These are phyloP conservation scores for Thymelicus acteon DNA, from an alignment of 2,888 invertebrate genomes.

Conservation along the genomic window DNA sequence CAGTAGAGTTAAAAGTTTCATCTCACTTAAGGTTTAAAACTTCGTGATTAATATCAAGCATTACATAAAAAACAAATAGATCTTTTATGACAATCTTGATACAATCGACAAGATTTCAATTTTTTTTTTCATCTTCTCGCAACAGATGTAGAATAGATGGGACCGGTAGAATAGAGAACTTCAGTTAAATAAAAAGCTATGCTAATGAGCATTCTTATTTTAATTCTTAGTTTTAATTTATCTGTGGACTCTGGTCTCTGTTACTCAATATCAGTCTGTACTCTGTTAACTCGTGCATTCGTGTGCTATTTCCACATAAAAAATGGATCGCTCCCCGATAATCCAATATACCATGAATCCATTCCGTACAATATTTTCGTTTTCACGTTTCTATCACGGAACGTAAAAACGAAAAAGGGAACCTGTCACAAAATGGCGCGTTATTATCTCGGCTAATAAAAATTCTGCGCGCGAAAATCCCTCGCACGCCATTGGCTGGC, in stretches of 20 bases:
- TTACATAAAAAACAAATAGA: neutral
- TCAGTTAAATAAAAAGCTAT: too few species aligned
- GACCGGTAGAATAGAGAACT: too few species aligned
- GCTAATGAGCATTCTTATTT: too few species aligned
- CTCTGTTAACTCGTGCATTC: neutral
- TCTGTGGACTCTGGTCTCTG: too few species aligned
- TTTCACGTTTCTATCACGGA: constrained; percentile 52
- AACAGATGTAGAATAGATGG: too few species aligned
- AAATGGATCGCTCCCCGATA: neutral
- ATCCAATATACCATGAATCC: constrained; percentile 6
- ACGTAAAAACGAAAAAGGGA: constrained; percentile 68
- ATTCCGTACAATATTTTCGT: constrained; percentile 48
- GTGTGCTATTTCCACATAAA: neutral
- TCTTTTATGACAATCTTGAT: too few species aligned
- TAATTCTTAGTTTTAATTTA: too few species aligned
- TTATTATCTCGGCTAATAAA: constrained; percentile 83
- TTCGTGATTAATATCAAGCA: neutral
- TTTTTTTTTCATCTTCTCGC: too few species aligned
- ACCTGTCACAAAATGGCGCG: constrained; percentile 81
- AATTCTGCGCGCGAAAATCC: constrained; percentile 84
- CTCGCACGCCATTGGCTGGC: constrained; percentile 67
- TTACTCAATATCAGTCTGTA: too few species aligned
- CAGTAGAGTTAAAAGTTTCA: neutral
- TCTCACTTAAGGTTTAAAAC: neutral
- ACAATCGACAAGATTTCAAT: too few species aligned